These are phyloP conservation scores for Zosterops borbonicus DNA, from an alignment of 2,113 vertebrate species.

Conservation along the genomic window DNA sequence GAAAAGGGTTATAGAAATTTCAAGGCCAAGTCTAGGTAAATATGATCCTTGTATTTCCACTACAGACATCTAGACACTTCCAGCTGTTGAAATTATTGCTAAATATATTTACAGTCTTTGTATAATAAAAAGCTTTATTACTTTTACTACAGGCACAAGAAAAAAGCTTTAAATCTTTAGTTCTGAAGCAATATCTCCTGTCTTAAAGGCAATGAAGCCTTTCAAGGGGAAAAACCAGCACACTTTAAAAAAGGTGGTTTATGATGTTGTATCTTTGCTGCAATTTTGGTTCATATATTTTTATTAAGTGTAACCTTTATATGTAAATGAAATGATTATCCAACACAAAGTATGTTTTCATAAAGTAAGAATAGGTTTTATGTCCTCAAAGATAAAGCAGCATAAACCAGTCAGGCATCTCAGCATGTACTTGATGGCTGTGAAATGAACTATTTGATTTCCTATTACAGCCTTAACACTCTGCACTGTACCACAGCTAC, in stretches of 20 bases:
- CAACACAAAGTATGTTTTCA: constrained; percentile 70
- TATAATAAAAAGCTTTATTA: constrained; percentile 75
- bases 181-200: constrained; percentile 71
- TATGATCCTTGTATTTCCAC: constrained; percentile 62
- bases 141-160: constrained; percentile 68
- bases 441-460: constrained; percentile 75
- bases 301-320: constrained; percentile 72
- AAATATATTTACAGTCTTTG: constrained; percentile 76
- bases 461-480: constrained; percentile 52
- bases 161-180: constrained; percentile 75
- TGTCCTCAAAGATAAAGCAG: constrained; percentile 55
- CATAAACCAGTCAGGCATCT: constrained; percentile 65
- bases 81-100: constrained; percentile 71
- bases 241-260: constrained; percentile 59
- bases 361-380: constrained; percentile 72
- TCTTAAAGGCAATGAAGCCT: constrained; percentile 74
- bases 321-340: constrained; percentile 76
- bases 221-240: constrained; percentile 45
- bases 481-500: constrained; percentile 21
- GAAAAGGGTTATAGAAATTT: constrained; percentile 40
- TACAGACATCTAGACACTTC: constrained; percentile 57
- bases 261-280: constrained; percentile 60
- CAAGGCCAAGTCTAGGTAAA: constrained; percentile 25
- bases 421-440: constrained; percentile 62
- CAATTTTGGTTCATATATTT: constrained; percentile 66